Evolutionary conservation across 2,888 invertebrate genomes (phyloP).

Genomic region (Eucera pruinosa): DNA sequence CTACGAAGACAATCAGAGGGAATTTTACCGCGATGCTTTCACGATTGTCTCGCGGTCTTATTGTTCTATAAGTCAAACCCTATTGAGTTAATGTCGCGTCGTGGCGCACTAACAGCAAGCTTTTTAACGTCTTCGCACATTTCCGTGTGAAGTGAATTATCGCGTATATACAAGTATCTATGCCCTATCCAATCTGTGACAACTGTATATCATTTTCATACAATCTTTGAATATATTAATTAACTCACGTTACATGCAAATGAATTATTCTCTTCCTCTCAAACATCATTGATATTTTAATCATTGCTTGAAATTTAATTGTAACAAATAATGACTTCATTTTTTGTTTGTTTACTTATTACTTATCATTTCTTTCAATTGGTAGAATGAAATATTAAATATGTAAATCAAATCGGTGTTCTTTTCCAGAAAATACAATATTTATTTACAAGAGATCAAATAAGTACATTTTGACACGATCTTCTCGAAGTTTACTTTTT

Average conservation of each 20-base stretch:
- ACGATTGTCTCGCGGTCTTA: slow-evolving; percentile 77
- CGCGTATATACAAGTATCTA: slow-evolving; percentile 10
- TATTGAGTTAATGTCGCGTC: slow-evolving; percentile 62
- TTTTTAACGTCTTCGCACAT: slow-evolving; percentile 58
- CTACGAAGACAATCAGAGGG: slow-evolving; percentile 73
- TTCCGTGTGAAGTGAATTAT: slow-evolving; percentile 58
- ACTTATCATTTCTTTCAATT: too few species aligned
- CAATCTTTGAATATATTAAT: background rate
- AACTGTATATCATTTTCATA: slow-evolving; percentile 7
- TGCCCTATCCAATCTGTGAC: slow-evolving; percentile 1
- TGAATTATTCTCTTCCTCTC: background rate
- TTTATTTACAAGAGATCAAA: too few species aligned
- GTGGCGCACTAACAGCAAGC: slow-evolving; percentile 57
- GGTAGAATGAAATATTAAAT: too few species aligned
- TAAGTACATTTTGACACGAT: too few species aligned
- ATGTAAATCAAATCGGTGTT: too few species aligned
- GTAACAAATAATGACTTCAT: too few species aligned
- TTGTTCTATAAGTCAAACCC: slow-evolving; percentile 62
- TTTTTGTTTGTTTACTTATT: too few species aligned
- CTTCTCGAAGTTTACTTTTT: too few species aligned
- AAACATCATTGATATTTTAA: background rate
- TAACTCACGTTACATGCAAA: background rate
- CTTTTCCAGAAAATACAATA: too few species aligned
- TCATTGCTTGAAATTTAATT: background rate
- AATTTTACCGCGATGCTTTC: slow-evolving; percentile 75